Conservation (phyloP, 2,888 invertebrate genomes). For the Andrena hattorfiana region DNA sequence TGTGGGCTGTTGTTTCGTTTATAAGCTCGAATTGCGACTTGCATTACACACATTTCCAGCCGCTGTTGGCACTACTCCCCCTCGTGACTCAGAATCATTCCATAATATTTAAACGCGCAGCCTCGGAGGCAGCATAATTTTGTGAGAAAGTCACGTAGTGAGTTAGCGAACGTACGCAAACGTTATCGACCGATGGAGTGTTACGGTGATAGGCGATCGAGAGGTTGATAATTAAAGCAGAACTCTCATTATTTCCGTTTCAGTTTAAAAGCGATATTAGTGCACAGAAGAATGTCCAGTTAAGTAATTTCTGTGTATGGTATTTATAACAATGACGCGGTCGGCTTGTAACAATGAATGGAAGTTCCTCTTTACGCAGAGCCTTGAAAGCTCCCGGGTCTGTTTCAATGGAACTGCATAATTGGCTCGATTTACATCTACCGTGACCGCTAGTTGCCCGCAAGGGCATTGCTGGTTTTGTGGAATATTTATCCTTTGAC, state of each 20-base stretch:
- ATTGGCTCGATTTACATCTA: not conserved
- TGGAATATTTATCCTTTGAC: not conserved
- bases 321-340: not conserved
- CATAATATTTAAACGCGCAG: not conserved
- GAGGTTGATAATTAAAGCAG: too few species aligned
- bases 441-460: not conserved
- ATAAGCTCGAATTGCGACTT: not conserved
- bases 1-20: not conserved
- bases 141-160: not conserved
- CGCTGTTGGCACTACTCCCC: slow-evolving; percentile 16
- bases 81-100: slow-evolving; percentile 15
- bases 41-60: not conserved
- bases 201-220: not conserved
- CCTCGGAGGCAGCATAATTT: not conserved
- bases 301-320: not conserved
- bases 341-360: slow-evolving; percentile 5
- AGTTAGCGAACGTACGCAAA: not conserved
- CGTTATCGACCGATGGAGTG: not conserved
- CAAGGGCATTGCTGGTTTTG: not conserved
- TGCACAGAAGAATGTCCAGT: not conserved
- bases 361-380: not conserved
- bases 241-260: not conserved
- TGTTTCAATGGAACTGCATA: not conserved
- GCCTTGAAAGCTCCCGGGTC: not conserved
- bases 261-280: not conserved